phyloP scores from a whole-genome alignment of 2,113 vertebrate species.

The Forbesichthys agassizii region DNA sequence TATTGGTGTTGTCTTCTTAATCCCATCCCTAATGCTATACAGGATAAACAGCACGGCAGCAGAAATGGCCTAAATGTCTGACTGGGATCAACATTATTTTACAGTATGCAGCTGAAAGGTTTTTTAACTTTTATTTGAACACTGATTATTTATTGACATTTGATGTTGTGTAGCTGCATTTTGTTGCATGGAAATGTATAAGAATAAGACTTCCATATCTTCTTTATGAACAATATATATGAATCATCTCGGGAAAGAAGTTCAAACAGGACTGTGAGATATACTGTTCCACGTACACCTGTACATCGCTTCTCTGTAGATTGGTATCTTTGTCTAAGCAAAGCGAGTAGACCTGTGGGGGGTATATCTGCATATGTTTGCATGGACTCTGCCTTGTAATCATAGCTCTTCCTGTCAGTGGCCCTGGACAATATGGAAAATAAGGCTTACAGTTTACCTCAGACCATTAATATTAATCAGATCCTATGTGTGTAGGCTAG shows the following conservation, averaged over 20 bases:
- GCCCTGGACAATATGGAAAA: background rate
- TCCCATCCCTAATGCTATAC: background rate
- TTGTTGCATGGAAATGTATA: background rate
- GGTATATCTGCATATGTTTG: background rate
- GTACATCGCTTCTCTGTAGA: too few species aligned
- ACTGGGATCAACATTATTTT: background rate
- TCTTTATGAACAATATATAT: background rate
- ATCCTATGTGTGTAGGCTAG: too few species aligned
- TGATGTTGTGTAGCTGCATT: background rate
- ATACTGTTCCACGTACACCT: too few species aligned
- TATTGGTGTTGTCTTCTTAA: slow-evolving; percentile 1
- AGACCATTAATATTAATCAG: too few species aligned
- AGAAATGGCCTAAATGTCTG: background rate
- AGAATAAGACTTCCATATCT: background rate
- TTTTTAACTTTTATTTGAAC: background rate
- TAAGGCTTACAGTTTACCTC: too few species aligned
- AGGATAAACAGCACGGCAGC: slow-evolving; percentile 25
- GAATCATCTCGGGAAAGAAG: background rate
- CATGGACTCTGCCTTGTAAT: background rate
- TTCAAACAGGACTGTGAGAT: background rate
- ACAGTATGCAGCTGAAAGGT: background rate
- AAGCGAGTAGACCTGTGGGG: background rate
- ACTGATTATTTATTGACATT: background rate
- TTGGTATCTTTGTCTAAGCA: too few species aligned
- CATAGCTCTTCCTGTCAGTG: background rate